phyloP scores from a whole-genome alignment of 2,888 invertebrate species.

The Lepidochrysops patricia region DNA sequence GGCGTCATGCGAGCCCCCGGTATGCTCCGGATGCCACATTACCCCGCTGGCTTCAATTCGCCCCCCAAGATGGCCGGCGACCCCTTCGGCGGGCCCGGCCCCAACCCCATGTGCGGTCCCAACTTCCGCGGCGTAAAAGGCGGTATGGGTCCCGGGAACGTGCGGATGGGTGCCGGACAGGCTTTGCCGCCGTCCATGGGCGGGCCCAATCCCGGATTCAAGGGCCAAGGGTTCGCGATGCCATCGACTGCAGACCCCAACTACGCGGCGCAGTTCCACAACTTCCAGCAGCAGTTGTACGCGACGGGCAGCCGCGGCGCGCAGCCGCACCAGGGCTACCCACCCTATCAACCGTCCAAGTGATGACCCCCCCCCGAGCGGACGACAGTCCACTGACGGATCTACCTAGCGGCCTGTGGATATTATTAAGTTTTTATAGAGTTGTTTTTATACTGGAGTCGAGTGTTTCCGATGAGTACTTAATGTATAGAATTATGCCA shows the following conservation, averaged over 20 bases:
- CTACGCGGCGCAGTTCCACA: conserved; percentile 96
- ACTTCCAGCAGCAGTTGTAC: conserved; percentile 95
- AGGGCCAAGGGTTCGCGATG: conserved; percentile 86
- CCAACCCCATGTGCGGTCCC: conserved; percentile 51
- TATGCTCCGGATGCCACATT: conserved; percentile 65
- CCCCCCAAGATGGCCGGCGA: conserved; percentile 61
- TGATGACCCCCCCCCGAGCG: conserved; percentile 40
- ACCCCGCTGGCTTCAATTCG: conserved; percentile 60
- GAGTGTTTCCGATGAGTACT: conserved; percentile 30
- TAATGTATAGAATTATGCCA: conserved; percentile 34
- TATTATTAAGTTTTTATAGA: conserved; percentile 26
- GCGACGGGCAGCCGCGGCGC: conserved; percentile 78
- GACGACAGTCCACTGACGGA: conserved; percentile 2
- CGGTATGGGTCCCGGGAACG: conserved; percentile 47
- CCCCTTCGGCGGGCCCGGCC: conserved; percentile 44
- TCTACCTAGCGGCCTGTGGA: conserved; percentile 25
- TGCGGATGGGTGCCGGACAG: conserved; percentile 74
- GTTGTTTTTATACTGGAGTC: conserved; percentile 19
- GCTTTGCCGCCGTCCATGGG: conserved; percentile 87
- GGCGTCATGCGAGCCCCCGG: conserved; percentile 59
- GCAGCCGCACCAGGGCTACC: conserved; percentile 61
- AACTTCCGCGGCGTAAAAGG: conserved; percentile 58
- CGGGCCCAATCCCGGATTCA: conserved; percentile 78
- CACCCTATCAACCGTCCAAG: conserved; percentile 67
- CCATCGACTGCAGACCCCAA: conserved; percentile 91